These are phyloP conservation scores for Elaphurus davidianus DNA, from an alignment of 2,113 vertebrate genomes.

Conservation along the genomic window DNA sequence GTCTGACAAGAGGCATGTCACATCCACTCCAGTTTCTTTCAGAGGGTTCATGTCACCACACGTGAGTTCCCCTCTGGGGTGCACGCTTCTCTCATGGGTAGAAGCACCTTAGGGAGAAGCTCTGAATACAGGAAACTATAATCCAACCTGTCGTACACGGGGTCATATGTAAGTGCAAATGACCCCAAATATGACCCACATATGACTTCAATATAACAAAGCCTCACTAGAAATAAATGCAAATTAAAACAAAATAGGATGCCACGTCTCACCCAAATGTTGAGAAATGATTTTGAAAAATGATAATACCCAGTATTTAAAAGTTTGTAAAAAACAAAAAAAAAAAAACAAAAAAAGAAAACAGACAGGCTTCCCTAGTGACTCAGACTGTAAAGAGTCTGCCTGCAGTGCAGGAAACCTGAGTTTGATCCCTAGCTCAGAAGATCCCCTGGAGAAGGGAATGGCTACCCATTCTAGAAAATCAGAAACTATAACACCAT, in stretches of 20 bases:
- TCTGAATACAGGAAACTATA: background rate
- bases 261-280: background rate
- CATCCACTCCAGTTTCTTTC: background rate
- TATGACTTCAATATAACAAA: background rate
- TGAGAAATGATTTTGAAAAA: background rate
- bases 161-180: background rate
- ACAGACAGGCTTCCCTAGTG: background rate
- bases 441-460: background rate
- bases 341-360: background rate
- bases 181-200: background rate
- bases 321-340: background rate
- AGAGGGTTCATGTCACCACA: background rate
- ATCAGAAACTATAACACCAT: background rate
- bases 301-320: background rate
- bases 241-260: background rate
- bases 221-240: background rate
- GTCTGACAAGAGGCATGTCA: background rate
- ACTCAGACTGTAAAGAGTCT: background rate
- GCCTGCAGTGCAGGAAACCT: background rate
- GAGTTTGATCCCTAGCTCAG: background rate
- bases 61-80: background rate
- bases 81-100: too few relatives aligned
- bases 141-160: background rate
- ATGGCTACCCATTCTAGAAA: background rate
- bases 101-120: background rate